These are phyloP conservation scores for Glomeris maerens DNA, from an alignment of 1,140 invertebrate species.

Conservation along the genomic window DNA sequence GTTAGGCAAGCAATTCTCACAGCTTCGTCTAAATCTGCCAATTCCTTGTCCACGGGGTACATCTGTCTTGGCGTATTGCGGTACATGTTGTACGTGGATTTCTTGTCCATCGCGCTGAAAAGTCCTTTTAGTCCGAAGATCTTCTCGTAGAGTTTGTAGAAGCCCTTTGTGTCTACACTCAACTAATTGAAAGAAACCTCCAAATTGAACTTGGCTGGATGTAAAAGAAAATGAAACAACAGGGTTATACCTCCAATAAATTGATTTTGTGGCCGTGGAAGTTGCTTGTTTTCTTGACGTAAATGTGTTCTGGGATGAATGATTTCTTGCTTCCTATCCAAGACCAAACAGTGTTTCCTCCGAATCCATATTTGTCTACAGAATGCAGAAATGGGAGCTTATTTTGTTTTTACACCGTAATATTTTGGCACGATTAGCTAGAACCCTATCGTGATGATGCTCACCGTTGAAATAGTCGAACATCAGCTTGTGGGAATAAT, in stretches of 20 bases:
- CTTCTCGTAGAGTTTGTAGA: slow-evolving; percentile 16
- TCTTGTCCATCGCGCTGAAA: neutral
- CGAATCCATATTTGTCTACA: slow-evolving; percentile 18
- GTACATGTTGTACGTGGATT: slow-evolving; percentile 15
- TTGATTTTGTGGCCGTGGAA: slow-evolving; percentile 12
- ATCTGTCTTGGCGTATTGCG: slow-evolving; percentile 9
- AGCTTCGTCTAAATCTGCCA: slow-evolving; percentile 13
- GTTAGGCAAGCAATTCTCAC: slow-evolving; percentile 12
- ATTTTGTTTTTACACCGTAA: neutral
- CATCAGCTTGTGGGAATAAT: neutral
- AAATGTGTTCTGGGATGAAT: slow-evolving; percentile 14
- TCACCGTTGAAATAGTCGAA: neutral
- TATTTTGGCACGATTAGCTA: neutral
- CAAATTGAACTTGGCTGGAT: neutral
- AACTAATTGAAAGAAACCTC: neutral
- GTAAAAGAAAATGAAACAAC: neutral
- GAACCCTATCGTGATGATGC: too few relatives aligned
- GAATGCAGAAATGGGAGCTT: slow-evolving; percentile 1
- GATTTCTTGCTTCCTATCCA: slow-evolving; percentile 14
- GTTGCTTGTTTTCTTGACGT: slow-evolving; percentile 11
- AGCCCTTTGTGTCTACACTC: slow-evolving; percentile 9
- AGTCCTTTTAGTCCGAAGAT: slow-evolving; percentile 14
- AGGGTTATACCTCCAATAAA: neutral
- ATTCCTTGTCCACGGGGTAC: slow-evolving; percentile 12
- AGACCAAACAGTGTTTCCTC: slow-evolving; percentile 13